A percentile compares a stretch with the other conserved stretches of the same genome.
Conservation (phyloP, 2,797 vertebrate species). For the Hydrolagus colliei region DNA sequence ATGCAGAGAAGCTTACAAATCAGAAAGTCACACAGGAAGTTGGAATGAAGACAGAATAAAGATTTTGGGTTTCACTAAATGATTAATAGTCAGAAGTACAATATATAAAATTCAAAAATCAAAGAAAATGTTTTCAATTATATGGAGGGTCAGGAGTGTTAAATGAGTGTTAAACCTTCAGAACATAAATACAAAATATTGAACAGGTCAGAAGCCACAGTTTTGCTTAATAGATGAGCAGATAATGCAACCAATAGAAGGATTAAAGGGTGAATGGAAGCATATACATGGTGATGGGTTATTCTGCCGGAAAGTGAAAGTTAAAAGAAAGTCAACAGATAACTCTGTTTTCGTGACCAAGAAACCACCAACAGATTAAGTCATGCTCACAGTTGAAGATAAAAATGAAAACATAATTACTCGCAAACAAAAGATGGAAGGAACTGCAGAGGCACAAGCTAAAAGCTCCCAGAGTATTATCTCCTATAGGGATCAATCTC, state of each 20-base stretch:
- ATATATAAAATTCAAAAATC: background rate
- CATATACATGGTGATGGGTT: background rate
- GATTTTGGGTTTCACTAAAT: background rate
- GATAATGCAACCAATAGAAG: background rate
- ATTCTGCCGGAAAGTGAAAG: background rate
- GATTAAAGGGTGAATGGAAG: background rate
- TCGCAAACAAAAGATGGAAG: background rate
- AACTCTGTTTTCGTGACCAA: background rate
- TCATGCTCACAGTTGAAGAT: background rate
- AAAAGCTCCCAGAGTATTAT: background rate
- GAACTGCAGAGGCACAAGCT: background rate
- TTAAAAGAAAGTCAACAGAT: too few species aligned
- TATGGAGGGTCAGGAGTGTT: background rate
- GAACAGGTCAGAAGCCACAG: background rate
- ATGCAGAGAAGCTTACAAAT: background rate
- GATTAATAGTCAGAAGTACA: background rate
- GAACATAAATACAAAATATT: background rate
- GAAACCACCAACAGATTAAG: background rate
- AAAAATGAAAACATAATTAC: background rate
- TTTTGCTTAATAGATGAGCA: too few species aligned
- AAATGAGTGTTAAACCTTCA: background rate
- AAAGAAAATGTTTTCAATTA: background rate
- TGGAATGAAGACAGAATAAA: background rate
- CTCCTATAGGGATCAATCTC: background rate
- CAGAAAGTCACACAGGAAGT: background rate